phyloP scores from a whole-genome alignment of 1,140 invertebrate species.

The Caenorhabditis remanei region DNA sequence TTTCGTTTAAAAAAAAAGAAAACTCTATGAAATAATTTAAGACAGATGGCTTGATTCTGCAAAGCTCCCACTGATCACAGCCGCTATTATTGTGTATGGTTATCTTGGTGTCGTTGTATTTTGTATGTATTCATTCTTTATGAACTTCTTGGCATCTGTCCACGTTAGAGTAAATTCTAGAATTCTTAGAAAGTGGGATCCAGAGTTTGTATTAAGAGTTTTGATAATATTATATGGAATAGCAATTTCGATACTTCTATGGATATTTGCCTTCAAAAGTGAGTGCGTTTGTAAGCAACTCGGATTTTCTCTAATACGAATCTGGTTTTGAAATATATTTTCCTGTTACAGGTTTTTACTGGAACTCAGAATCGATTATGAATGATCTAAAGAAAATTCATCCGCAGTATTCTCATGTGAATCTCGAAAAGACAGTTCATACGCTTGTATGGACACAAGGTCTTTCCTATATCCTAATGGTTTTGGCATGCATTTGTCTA shows the following conservation, averaged over 20 bases:
- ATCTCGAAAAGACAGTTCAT: background rate
- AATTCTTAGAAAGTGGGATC: background rate
- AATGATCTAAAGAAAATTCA: background rate
- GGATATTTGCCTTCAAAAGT: background rate
- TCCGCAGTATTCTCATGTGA: background rate
- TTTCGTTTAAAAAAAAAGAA: background rate
- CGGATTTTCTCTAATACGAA: no score
- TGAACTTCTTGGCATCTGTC: background rate
- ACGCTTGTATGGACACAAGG: background rate
- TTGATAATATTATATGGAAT: background rate
- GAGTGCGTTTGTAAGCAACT: no score
- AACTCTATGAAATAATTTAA: background rate
- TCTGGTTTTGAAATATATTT: no score
- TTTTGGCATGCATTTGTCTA: background rate
- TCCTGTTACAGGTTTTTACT: background rate
- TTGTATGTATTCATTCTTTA: background rate
- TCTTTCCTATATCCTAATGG: background rate
- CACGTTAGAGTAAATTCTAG: background rate
- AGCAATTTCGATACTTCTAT: background rate
- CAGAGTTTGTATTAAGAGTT: background rate
- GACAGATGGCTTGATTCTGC: background rate
- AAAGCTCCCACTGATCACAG: background rate
- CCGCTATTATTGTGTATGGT: background rate
- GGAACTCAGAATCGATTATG: background rate
- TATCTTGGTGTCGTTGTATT: background rate